Evolutionary conservation across 35 echinoderm and acorn worm genomes (phyloP), one percentile per base, ranked within the genome.

Genomic region (Apostichopus californicus): DNA sequence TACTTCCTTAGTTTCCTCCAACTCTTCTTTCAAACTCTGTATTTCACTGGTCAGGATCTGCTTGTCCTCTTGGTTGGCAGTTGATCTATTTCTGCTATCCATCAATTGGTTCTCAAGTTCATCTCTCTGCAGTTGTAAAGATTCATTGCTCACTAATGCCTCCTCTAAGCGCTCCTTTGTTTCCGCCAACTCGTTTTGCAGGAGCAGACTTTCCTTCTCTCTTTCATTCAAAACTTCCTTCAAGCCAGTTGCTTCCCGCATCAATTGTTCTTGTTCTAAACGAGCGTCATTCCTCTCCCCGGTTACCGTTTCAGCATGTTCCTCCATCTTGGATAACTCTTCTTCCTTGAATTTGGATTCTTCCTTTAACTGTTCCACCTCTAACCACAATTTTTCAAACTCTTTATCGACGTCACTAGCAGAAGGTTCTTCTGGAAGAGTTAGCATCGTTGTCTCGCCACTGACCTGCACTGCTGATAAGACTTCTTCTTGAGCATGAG

Each of bases 1-100:
- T 11, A 93, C 75, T 68, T 99, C 92, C 26, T 91, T 79, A 5
- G 89, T 90, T 87, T 99, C 97, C 59, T 89, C 91, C 71, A 96
- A 59, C 6, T 99, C 93, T 53, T 92, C 90, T 81, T 96, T 96
- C 87, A 95, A 88, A 3, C 78, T 73, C 23, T 65, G 75, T 17
- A 93, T 71, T 14, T 99, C 77, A 53, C 92, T 85, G 70, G 89
- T 21, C 46, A 98, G 90, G 56, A 14, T 56, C 5, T 87, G 68
- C 61, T 92, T 54, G 4, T 85, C 66, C 57, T 85, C 81, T 18
- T 15, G 18, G 14, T 23, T 23, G 21, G 25, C 8, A 73, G 80
- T 23, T 5, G 28, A 9, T 54, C 28, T 54, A 79, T 91, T 78
- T 56, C 23, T 8, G 57, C 65, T 59, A 77, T 90, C 86, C 66